Conservation (phyloP, 2,797 vertebrate genomes). For the Micrastur ruficollis region DNA sequence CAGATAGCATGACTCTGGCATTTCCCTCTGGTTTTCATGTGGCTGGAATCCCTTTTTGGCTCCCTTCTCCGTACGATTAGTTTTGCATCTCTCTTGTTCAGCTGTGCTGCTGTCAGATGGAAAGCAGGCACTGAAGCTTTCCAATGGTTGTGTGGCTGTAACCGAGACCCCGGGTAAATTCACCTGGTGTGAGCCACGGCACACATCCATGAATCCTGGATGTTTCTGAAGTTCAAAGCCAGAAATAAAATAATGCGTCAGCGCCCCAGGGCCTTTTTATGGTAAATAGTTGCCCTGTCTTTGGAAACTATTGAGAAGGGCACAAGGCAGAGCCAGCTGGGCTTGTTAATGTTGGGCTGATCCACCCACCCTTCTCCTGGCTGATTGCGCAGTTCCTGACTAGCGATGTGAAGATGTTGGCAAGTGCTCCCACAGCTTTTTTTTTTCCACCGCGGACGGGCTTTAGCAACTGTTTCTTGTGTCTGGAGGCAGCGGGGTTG, state of each 20-base stretch:
- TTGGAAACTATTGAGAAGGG: background rate
- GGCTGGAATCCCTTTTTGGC: conserved; percentile 48
- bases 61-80: background rate
- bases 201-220: background rate
- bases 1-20: background rate
- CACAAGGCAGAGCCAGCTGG: background rate
- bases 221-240: background rate
- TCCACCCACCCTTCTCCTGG: background rate
- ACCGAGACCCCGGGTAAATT: background rate
- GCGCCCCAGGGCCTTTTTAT: background rate
- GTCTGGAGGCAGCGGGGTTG: background rate
- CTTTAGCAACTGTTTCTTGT: background rate
- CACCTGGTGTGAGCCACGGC: background rate
- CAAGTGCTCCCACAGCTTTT: background rate
- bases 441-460: background rate
- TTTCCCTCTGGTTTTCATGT: conserved; percentile 6
- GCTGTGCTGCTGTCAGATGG: conserved; percentile 33
- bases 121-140: conserved; percentile 8
- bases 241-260: background rate
- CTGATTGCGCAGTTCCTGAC: background rate
- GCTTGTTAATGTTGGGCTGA: background rate
- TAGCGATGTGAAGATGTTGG: background rate
- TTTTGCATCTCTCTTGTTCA: conserved; percentile 15
- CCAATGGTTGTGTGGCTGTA: background rate
- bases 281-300: background rate